Conservation (phyloP, 1,140 invertebrate species). For the Hycleus phaleratus region DNA sequence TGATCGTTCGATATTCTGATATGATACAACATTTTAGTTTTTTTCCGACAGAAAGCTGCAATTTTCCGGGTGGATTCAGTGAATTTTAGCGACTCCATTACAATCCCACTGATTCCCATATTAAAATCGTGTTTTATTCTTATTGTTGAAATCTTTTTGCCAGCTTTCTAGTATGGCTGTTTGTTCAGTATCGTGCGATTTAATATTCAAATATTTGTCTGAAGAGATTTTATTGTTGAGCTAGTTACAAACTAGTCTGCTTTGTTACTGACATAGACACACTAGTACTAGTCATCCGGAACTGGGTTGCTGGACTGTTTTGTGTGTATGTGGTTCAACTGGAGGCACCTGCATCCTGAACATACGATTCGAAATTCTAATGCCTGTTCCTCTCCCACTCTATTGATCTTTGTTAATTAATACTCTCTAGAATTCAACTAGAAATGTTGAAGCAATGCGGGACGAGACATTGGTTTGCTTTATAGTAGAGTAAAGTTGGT, state of each 20-base stretch:
- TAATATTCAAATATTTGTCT: slow-evolving; percentile 11
- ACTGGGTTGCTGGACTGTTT: slow-evolving; percentile 4
- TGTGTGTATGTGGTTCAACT: not conserved
- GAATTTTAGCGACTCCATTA: too few relatives aligned
- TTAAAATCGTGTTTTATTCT: too few relatives aligned
- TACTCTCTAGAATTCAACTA: not conserved
- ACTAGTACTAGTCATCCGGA: not conserved
- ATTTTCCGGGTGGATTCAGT: too few relatives aligned
- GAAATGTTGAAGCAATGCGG: too few relatives aligned
- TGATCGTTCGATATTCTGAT: too few relatives aligned
- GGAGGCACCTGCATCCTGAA: slow-evolving; percentile 14
- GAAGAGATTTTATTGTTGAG: slow-evolving; percentile 1
- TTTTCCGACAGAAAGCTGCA: too few relatives aligned
- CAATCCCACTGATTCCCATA: too few relatives aligned
- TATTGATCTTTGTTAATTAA: slow-evolving; percentile 20
- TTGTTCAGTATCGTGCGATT: slow-evolving; percentile 2
- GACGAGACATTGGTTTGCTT: too few relatives aligned
- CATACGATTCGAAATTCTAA: slow-evolving; percentile 2
- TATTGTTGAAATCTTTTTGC: too few relatives aligned
- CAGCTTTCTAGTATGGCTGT: not conserved
- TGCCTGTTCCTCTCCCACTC: not conserved
- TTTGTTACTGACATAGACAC: slow-evolving; percentile 7
- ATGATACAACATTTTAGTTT: too few relatives aligned
- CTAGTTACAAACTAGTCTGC: slow-evolving; percentile 13
- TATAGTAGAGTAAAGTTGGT: too few relatives aligned